Percentiles rank a stretch among this genome's conserved stretches.
Evolutionary conservation across 2,113 vertebrate genomes (phyloP).

Genomic region (Trematocara zebra): DNA sequence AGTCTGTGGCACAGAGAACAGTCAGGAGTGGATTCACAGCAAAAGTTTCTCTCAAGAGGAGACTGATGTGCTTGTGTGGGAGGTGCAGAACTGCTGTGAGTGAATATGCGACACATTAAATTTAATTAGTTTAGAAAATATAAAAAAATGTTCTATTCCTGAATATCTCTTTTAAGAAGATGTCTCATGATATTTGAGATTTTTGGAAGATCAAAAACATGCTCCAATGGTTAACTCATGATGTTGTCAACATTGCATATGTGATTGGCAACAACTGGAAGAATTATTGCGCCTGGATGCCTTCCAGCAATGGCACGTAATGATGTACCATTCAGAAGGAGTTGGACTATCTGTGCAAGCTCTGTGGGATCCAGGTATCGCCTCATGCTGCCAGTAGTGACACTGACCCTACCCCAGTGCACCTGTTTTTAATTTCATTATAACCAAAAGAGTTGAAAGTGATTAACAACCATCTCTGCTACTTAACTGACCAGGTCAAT

Average conservation of each 20-base stretch:
- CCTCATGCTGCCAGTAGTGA: neutral
- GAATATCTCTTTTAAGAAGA: neutral
- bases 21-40: neutral
- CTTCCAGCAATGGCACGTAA: neutral
- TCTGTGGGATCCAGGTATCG: neutral
- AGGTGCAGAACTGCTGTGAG: neutral
- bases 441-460: neutral
- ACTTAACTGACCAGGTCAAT: neutral
- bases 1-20: neutral
- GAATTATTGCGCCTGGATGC: neutral
- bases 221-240: neutral
- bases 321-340: neutral
- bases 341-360: neutral
- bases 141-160: neutral
- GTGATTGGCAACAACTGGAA: neutral
- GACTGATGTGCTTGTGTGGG: neutral
- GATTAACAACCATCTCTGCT: neutral
- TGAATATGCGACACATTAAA: neutral
- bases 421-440: neutral
- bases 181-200: neutral
- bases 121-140: neutral
- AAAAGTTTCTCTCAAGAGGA: conserved; percentile 5
- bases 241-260: neutral
- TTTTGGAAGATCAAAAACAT: neutral
- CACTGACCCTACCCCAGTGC: neutral